Percentiles rank a stretch among this genome's conserved stretches.
phyloP scores from a whole-genome alignment of 2,888 invertebrate genomes.

The Drepana falcataria region DNA sequence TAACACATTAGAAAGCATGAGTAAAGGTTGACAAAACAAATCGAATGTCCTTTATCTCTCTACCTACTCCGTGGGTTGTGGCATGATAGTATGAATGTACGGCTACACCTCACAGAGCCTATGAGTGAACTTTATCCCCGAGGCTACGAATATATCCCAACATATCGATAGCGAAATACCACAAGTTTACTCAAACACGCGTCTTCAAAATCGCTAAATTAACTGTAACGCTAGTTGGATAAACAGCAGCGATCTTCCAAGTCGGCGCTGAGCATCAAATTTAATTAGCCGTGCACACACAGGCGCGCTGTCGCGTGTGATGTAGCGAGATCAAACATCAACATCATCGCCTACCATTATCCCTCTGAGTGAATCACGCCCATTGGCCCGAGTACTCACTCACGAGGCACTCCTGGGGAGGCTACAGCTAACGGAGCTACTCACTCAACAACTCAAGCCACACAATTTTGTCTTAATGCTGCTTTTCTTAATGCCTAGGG shows the following conservation, averaged over 20 bases:
- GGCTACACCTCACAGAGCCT: no score
- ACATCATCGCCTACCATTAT: constrained; percentile 16
- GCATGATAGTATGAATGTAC: no score
- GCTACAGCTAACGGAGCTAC: no score
- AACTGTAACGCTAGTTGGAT: background rate
- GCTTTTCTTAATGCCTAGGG: background rate
- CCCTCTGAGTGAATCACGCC: background rate
- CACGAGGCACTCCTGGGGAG: no score
- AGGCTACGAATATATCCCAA: background rate
- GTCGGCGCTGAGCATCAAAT: background rate
- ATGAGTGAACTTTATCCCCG: background rate
- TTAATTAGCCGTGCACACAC: background rate
- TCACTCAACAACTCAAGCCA: no score
- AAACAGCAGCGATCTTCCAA: background rate
- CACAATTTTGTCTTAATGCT: constrained; percentile 4
- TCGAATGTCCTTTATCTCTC: no score
- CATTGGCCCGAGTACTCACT: background rate
- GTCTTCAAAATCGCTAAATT: background rate
- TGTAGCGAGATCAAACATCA: background rate
- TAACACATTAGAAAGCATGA: no score
- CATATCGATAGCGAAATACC: background rate
- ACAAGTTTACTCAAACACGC: background rate
- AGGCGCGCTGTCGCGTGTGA: background rate
- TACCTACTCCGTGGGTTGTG: no score
- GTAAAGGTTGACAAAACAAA: no score